Evolutionary conservation across 1,140 invertebrate species (phyloP).

Genomic region (Diuraphis noxia): DNA sequence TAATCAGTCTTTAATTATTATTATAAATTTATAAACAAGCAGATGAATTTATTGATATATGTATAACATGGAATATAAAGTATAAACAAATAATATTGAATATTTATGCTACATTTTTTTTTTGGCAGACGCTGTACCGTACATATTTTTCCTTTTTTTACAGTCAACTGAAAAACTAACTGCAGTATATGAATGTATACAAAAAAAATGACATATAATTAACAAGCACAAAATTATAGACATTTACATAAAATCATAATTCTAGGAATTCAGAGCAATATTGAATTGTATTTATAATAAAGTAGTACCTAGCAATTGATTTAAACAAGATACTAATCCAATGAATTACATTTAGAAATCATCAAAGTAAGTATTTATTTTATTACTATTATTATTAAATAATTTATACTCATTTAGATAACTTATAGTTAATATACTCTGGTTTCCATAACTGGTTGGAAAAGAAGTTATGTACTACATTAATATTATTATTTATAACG

Average conservation of each 20-base stretch:
- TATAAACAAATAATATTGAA: background rate
- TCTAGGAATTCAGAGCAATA: background rate
- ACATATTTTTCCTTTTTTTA: conserved; percentile 6
- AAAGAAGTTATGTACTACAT: conserved; percentile 65
- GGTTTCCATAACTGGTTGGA: conserved; percentile 66
- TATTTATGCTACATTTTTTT: background rate
- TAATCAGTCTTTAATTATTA: background rate
- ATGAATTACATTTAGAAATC: background rate
- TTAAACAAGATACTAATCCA: background rate
- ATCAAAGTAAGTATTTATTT: background rate
- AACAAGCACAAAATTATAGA: background rate
- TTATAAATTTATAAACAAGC: background rate
- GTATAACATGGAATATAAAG: background rate
- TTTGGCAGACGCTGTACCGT: background rate
- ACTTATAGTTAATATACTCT: conserved; percentile 61
- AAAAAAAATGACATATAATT: background rate
- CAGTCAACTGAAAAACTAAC: background rate
- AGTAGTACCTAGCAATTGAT: conserved; percentile 16
- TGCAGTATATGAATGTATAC: background rate
- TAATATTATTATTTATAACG: conserved; percentile 59
- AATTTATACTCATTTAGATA: conserved; percentile 30
- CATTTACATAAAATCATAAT: background rate
- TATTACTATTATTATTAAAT: too few relatives aligned
- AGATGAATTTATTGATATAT: background rate
- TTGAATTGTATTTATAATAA: background rate